These are phyloP conservation scores for Progne subis DNA, from an alignment of 2,113 vertebrate species.

Conservation along the genomic window DNA sequence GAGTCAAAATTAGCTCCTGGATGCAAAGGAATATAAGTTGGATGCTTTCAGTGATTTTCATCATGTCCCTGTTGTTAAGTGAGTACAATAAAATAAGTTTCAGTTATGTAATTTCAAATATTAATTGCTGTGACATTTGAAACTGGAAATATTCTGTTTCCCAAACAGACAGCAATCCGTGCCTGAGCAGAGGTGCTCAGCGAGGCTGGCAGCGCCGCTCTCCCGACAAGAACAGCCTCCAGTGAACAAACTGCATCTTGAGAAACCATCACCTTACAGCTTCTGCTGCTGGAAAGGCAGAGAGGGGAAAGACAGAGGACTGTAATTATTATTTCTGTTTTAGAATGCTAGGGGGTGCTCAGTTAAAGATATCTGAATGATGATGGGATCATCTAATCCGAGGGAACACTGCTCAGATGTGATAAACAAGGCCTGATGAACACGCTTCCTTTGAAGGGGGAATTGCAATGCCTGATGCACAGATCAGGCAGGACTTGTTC, in stretches of 20 bases:
- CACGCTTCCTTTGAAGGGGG: not conserved
- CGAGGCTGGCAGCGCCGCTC: rapidly evolving
- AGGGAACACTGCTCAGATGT: not conserved
- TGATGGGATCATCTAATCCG: not conserved
- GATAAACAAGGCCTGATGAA: not conserved
- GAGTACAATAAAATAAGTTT: not conserved
- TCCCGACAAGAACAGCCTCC: rapidly evolving
- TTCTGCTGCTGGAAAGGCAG: not conserved
- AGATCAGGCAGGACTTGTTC: not conserved
- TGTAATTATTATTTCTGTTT: not conserved
- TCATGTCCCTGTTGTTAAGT: not conserved
- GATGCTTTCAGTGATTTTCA: not conserved
- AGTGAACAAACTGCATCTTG: not conserved
- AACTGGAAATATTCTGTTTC: not conserved
- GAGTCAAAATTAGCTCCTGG: not conserved
- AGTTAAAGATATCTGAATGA: not conserved
- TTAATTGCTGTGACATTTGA: not conserved
- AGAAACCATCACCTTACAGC: not conserved
- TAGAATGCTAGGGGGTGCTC: not conserved
- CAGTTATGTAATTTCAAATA: not conserved
- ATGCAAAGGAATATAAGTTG: not conserved
- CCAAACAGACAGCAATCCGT: not conserved
- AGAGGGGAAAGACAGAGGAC: not conserved
- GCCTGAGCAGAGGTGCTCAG: not conserved
- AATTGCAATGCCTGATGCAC: not conserved